These are phyloP conservation scores for Automeris io DNA, from an alignment of 2,888 invertebrate species.

Conservation along the genomic window DNA sequence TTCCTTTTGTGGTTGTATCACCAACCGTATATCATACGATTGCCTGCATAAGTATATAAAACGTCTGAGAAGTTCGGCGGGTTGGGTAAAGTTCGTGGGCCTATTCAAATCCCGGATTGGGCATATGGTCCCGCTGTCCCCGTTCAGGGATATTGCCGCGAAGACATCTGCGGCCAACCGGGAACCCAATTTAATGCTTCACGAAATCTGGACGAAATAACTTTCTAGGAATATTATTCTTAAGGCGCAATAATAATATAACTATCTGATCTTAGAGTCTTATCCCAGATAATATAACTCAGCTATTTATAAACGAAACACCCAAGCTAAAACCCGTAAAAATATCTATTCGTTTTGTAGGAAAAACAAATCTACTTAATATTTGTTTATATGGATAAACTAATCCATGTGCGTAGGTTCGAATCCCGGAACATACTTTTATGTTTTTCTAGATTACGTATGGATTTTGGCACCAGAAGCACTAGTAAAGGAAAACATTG, in stretches of 20 bases:
- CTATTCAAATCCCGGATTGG: slow-evolving; percentile 43
- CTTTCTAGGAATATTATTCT: slow-evolving; percentile 39
- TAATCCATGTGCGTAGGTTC: no score
- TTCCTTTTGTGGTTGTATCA: slow-evolving; percentile 23
- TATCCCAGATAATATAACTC: neutral
- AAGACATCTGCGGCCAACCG: slow-evolving; percentile 60
- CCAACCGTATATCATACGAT: slow-evolving; percentile 27
- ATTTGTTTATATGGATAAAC: no score
- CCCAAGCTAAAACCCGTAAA: no score
- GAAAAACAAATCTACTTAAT: no score
- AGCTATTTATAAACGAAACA: no score
- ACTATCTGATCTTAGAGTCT: slow-evolving; percentile 1
- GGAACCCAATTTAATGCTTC: slow-evolving; percentile 66
- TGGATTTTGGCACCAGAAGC: no score
- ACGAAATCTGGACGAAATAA: slow-evolving; percentile 59
- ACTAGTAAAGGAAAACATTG: no score
- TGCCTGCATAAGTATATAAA: slow-evolving; percentile 26
- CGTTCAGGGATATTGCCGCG: slow-evolving; percentile 36
- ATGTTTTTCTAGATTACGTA: no score
- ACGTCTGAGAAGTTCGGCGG: slow-evolving; percentile 13
- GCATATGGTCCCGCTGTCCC: slow-evolving; percentile 30
- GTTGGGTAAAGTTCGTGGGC: slow-evolving; percentile 15
- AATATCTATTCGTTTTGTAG: no score
- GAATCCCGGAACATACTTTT: no score
- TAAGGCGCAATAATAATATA: neutral